Percentiles rank a stretch among this genome's conserved stretches.
phyloP scores from a whole-genome alignment of 1,140 invertebrate genomes.

The Drosophila mojavensis region DNA sequence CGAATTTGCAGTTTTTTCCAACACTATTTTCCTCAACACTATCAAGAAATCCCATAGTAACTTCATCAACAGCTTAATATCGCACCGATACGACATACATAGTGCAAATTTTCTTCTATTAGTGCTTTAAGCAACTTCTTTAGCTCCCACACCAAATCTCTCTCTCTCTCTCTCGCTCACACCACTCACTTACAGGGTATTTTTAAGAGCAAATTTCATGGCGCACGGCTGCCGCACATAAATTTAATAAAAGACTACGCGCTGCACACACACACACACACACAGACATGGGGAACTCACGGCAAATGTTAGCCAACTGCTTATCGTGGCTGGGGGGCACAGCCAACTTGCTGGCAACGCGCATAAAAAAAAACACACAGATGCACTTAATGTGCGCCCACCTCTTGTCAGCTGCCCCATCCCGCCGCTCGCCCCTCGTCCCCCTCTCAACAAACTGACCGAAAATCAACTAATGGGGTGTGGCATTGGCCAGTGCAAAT shows the following conservation, averaged over 20 bases:
- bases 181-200: constrained; percentile 24
- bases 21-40: no score
- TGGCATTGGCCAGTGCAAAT: constrained; percentile 77
- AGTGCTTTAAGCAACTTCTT: no score
- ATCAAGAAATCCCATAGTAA: no score
- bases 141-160: background rate
- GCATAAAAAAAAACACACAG: constrained; percentile 33
- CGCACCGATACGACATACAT: no score
- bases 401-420: constrained; percentile 17
- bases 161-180: background rate
- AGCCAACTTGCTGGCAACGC: constrained; percentile 5
- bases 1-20: no score
- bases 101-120: no score
- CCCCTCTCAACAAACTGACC: background rate
- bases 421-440: background rate
- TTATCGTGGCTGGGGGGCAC: constrained; percentile 36
- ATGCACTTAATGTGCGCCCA: constrained; percentile 52
- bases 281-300: constrained; percentile 1
- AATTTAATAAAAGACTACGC: constrained; percentile 76
- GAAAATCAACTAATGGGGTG: constrained; percentile 68
- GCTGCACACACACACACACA: constrained; percentile 8
- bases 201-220: constrained; percentile 19
- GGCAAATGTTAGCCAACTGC: constrained; percentile 35
- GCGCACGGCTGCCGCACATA: constrained; percentile 59
- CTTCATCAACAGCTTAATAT: no score